These are phyloP conservation scores for Astyanax mexicanus DNA, from an alignment of 2,797 vertebrate species.

Conservation along the genomic window DNA sequence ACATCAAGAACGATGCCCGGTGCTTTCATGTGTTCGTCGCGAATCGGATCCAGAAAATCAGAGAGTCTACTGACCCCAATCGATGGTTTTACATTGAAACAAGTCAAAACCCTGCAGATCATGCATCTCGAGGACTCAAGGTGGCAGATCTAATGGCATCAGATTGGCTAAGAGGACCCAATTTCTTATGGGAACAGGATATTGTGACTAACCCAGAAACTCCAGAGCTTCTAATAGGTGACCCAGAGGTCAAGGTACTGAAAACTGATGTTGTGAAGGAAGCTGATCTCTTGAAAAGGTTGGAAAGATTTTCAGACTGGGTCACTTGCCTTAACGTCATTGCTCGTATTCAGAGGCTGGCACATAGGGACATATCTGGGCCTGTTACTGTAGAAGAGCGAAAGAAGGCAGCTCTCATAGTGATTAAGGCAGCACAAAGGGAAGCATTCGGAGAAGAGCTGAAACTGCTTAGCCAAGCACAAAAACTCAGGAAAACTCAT, in stretches of 20 bases:
- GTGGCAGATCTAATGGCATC: constrained; percentile 40
- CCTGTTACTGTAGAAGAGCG: constrained; percentile 39
- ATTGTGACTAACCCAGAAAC: not conserved
- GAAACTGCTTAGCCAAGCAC: constrained; percentile 3
- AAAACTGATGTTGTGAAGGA: too few relatives aligned
- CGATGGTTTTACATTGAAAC: constrained; percentile 45
- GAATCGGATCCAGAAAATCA: constrained; percentile 39
- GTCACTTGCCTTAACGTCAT: constrained; percentile 30
- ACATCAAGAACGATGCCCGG: constrained; percentile 15
- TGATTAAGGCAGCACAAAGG: constrained; percentile 34
- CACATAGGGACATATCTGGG: not conserved
- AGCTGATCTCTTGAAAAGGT: constrained; percentile 19
- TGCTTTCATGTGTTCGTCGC: constrained; percentile 46
- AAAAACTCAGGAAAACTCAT: too few relatives aligned
- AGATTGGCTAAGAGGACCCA: constrained; percentile 46
- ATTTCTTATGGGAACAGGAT: constrained; percentile 45
- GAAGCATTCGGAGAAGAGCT: constrained; percentile 35
- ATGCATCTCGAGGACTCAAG: constrained; percentile 48
- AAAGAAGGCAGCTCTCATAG: constrained; percentile 16
- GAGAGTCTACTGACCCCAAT: too few relatives aligned
- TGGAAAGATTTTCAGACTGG: constrained; percentile 43
- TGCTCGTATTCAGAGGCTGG: constrained; percentile 24
- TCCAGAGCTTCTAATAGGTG: constrained; percentile 37
- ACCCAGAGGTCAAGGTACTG: constrained; percentile 32
- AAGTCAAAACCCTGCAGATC: constrained; percentile 29